Percentiles rank a stretch among this genome's conserved stretches.
phyloP scores from a whole-genome alignment of 2,113 vertebrate species.

The Coregonus clupeaformis region DNA sequence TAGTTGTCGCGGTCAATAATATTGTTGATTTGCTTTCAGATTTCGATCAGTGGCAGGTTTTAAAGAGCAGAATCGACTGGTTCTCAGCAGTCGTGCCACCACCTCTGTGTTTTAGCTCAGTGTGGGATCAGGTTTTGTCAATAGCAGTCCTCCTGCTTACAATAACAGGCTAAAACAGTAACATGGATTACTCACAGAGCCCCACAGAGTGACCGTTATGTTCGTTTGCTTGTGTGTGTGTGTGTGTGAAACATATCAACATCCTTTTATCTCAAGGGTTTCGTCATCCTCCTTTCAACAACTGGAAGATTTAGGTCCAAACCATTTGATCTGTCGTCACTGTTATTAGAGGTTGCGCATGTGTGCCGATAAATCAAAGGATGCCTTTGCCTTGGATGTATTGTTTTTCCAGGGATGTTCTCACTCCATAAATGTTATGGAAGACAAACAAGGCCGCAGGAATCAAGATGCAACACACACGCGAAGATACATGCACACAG shows the following conservation, averaged over 20 bases:
- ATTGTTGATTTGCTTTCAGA: conserved; percentile 69
- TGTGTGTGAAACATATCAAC: background rate
- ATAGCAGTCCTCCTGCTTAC: conserved; percentile 66
- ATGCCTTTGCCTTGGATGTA: background rate
- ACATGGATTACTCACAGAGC: conserved; percentile 48
- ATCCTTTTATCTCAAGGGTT: conserved; percentile 1
- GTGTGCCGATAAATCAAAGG: conserved; percentile 2
- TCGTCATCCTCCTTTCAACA: conserved; percentile 10
- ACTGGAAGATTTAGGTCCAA: background rate
- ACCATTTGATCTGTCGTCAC: conserved; percentile 20
- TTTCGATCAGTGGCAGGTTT: conserved; percentile 62
- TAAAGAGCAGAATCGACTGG: conserved; percentile 74
- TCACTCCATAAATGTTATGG: conserved; percentile 25
- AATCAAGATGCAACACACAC: conserved; percentile 23
- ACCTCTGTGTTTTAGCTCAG: conserved; percentile 56
- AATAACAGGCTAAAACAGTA: conserved; percentile 58
- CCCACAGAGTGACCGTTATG: background rate
- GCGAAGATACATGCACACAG: no score
- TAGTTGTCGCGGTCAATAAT: conserved; percentile 65
- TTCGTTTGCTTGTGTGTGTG: background rate
- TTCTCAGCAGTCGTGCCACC: conserved; percentile 59
- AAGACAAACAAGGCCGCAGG: conserved; percentile 13
- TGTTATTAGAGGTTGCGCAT: conserved; percentile 7
- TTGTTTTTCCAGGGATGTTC: conserved; percentile 21
- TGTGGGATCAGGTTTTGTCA: conserved; percentile 51